Evolutionary conservation across 1,140 invertebrate species (phyloP).

Genomic region (Linepithema humile): DNA sequence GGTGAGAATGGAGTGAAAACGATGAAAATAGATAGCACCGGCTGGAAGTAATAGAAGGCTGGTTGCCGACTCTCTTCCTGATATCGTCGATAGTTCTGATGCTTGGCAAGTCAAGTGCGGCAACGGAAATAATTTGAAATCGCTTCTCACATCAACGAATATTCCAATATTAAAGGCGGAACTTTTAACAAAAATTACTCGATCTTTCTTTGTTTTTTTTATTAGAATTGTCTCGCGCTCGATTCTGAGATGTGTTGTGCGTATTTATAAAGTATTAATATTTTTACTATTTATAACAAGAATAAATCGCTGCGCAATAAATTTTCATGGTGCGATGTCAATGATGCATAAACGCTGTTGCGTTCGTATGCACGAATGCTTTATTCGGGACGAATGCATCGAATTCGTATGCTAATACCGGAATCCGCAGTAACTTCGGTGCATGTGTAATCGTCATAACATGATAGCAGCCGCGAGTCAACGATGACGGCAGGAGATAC

Average conservation of each 20-base stretch:
- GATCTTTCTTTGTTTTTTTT: background rate
- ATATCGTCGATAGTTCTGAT: constrained; percentile 45
- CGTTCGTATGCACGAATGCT: background rate
- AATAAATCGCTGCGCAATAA: no score
- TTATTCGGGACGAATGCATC: background rate
- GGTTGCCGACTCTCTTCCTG: constrained; percentile 53
- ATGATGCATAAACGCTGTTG: background rate
- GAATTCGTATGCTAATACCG: constrained; percentile 32
- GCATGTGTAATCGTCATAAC: constrained; percentile 8
- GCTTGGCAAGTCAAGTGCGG: constrained; percentile 6
- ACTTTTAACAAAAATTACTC: background rate
- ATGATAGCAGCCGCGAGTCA: background rate
- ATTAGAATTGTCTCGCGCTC: background rate
- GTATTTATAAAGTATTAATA: no score
- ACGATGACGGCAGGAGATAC: constrained; percentile 8
- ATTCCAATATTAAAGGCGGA: constrained; percentile 35
- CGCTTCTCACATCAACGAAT: constrained; percentile 25
- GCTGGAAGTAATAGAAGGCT: constrained; percentile 40
- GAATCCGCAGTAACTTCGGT: background rate
- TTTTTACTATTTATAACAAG: no score
- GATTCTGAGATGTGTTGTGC: background rate
- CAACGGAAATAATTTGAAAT: constrained; percentile 33
- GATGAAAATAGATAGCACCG: constrained; percentile 72
- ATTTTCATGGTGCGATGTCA: background rate
- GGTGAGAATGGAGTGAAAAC: constrained; percentile 63